Base-by-base conservation (phyloP, 2,888 invertebrate genomes). In the Myopa tessellatipennis region DNA sequence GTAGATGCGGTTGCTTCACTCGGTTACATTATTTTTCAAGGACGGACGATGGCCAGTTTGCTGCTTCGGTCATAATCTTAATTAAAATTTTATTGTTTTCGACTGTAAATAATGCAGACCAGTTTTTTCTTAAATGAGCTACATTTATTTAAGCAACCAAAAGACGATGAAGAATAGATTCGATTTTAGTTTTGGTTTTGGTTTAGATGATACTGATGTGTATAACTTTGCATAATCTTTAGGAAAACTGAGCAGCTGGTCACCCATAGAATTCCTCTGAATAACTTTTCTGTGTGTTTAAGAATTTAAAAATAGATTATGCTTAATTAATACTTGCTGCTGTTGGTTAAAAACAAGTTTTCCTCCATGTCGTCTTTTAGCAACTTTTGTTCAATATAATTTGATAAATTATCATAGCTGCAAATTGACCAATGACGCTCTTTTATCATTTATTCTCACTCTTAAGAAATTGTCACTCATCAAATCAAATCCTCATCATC, bases 391-490 rank as follows among this genome's bases (percentile, higher is more conserved):
- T 50, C 40, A 12, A 45, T 67, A 38, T 67, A 8, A 38, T 40
- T 12, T 67, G 73, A 73, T 50, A 73, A 61, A 74, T 63, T 45
- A 74, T 40, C 52, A 65, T 34, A 74, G 74, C 65, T 65, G 36
- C 74, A 74, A 74, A 74, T 74, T 74, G 65, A 74, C 74, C 65
- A 74, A 74, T 50, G 50, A 74, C 65, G 52, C 74, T 74, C 50
- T 50, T 55, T 74, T 40, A 50, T 63, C 52, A 18, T 60, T 58
- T 50, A 70, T 55, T 18, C 16, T 60, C 72, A 72, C 10, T 16
- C 60, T 26, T 1, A 26, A 1, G 26, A 40, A n/a, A 16, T 36
- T 40, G 8, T 69, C 45, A 50, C 50, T 50, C 26, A 26, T 52
- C 26, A 69, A 69, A 2, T 45, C 45, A 45, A 38, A 70, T 70